Evolutionary conservation across 2,113 vertebrate genomes (phyloP), one percentile per base, ranked within the genome.

Genomic region (Pavo muticus): DNA sequence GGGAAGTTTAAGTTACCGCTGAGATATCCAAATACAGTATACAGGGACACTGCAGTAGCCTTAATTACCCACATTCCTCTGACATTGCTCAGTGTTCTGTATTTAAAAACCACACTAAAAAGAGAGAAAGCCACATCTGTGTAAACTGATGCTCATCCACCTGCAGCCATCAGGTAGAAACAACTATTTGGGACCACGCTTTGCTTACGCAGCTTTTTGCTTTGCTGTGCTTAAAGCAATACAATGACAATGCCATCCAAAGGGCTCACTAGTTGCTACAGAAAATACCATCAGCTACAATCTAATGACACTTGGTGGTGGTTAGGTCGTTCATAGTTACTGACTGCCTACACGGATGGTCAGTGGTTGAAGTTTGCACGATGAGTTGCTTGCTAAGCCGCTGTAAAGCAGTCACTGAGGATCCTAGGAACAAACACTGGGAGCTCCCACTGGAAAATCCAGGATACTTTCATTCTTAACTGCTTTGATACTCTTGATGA

Each of bases 1-100:
- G 25, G 60, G 50, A 94, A 93, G 84, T 84, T 42, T 57, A 54
- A 76, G 82, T 65, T 54, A 87, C 48, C 8, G 4, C 50, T 67
- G 72, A 88, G 60, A 77, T 45, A 77, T 8, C 29, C 52, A 59
- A 52, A 47, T 35, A 40, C 25, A 65, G 23, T 5, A 59, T 2
- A 65, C 24, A 30, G 2, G 1, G 57, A 54, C 30, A 52, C 7
- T 63, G 35, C 40, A 80, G 24, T n/a, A 56, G 24, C 56, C 61
- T 74, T 84, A 59, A 56, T 84, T 86, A 70, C 11, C 37, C 27
- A 16, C 32, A 32, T 45, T 32, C 13, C 9, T 67, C n/a, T 29
- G 14, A 29, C 63, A 69, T 6, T 35, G 63, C 17, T 84, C 60
- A 52, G 29, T 24, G 45, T 25, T 39, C n/a, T 61, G 64, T 63